Percentiles rank a stretch among this genome's conserved stretches.
phyloP scores from a whole-genome alignment of 2,797 vertebrate species.

The Microctenopoma lineatum region DNA sequence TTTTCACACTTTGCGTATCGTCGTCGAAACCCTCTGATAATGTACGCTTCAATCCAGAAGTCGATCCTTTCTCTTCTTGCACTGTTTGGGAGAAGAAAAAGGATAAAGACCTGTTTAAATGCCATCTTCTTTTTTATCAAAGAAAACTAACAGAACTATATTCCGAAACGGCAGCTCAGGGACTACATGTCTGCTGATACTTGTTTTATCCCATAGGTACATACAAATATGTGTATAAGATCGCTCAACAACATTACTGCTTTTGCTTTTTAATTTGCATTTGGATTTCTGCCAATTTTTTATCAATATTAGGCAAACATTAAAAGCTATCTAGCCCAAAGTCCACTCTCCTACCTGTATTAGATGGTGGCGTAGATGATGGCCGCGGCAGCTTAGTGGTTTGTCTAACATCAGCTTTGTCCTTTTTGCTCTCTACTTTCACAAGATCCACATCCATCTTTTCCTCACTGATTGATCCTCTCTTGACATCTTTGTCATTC shows the following conservation, averaged over 20 bases:
- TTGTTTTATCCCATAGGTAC: not conserved
- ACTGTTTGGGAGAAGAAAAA: slow-evolving; percentile 19
- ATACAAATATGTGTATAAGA: not conserved
- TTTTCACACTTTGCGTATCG: slow-evolving; percentile 62
- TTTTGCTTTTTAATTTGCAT: not conserved
- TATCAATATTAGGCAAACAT: not conserved
- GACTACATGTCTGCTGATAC: not conserved
- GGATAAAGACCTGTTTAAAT: not conserved
- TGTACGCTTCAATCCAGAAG: slow-evolving; percentile 80
- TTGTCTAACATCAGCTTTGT: slow-evolving; percentile 45
- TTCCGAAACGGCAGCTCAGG: not conserved
- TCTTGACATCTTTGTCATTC: slow-evolving; percentile 62
- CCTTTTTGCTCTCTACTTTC: slow-evolving; percentile 68
- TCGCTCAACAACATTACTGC: not conserved
- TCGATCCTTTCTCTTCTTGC: slow-evolving; percentile 61
- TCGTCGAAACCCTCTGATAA: slow-evolving; percentile 75
- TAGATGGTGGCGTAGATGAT: slow-evolving; percentile 75
- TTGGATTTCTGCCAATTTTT: not conserved
- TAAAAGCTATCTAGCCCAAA: not conserved
- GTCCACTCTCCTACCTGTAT: slow-evolving; percentile 68
- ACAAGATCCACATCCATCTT: slow-evolving; percentile 73
- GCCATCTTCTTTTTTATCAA: not conserved
- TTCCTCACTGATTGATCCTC: slow-evolving; percentile 28
- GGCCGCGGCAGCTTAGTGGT: slow-evolving; percentile 59
- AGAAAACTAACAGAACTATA: not conserved